Conservation (phyloP, 2,113 vertebrate species). For the Micronycteris hirsuta region DNA sequence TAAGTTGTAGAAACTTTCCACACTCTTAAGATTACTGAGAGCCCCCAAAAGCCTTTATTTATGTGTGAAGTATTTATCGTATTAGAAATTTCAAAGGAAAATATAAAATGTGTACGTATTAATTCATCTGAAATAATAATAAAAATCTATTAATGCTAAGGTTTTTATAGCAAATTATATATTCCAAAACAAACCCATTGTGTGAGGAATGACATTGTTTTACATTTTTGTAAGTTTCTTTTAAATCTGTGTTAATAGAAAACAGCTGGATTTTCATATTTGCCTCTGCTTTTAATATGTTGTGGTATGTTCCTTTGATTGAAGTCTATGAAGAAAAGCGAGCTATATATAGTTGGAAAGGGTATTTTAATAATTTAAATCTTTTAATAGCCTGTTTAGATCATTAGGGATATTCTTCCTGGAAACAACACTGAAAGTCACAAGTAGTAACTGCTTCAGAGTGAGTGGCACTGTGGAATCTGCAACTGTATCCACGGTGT, state of each 20-base stretch:
- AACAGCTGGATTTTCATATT: not conserved
- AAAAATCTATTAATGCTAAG: not conserved
- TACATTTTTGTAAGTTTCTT: not conserved
- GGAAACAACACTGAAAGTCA: not conserved
- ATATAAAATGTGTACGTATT: not conserved
- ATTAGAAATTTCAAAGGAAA: not conserved
- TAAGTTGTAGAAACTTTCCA: not conserved
- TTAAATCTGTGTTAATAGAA: not conserved
- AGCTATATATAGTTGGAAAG: not conserved
- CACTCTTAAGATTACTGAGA: not conserved
- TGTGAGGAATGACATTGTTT: not conserved
- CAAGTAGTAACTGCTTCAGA: not conserved
- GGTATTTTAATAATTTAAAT: not conserved
- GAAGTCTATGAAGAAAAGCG: not conserved
- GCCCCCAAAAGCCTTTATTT: not conserved
- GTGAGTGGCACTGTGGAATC: not conserved
- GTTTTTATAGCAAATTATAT: not conserved
- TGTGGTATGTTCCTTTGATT: not conserved
- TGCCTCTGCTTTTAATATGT: not conserved
- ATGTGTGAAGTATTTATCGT: not conserved
- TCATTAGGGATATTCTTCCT: not conserved
- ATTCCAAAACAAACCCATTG: not conserved
- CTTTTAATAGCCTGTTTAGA: not conserved
- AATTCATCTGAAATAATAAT: not conserved
- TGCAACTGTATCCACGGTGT: not conserved